Base-by-base conservation (phyloP, 2,113 vertebrate species). In the Paraplagusia blochii region DNA sequence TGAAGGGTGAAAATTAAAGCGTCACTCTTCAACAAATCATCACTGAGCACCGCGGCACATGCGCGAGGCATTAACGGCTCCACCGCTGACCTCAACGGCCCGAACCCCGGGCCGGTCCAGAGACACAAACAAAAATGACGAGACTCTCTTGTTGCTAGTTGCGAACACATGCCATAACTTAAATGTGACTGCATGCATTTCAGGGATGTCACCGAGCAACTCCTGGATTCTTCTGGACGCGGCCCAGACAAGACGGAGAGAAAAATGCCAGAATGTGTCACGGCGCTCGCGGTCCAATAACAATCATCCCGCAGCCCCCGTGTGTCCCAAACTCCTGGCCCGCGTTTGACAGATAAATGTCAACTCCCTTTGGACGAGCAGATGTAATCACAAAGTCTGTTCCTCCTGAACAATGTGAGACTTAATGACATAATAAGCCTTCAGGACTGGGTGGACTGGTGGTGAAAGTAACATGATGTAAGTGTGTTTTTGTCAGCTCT, bases 91-190 rank as follows among this genome's bases (percentile, higher is more conserved):
- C 77, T 51, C 61, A 56, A 71, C 61, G 13, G 76, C 53, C 73
- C 78, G 78, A 58, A 66, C 4, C 38, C 38, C 12, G 38, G 12
- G 5, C 11, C 13, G 22, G 11, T 40, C 38, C 10, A 40, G 13
- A 39, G 13, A 40, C 38, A 40, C 38, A 40, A 40, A 40, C 13
- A 40, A 40, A 40, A 40, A 11, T 40, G 38, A 39, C 38, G 12
- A 12, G 38, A 39, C 65, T 81, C 70, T 79, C 75, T 66, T 58
- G 75, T 78, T 72, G 66, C 85, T 82, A 70, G 69, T 79, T 57
- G 66, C 80, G 81, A 85, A 88, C 86, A 88, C 62, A 72, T 85
- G 82, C 80, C 83, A 84, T 66, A 80, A 85, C 85, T 86, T 82
- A 81, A 17, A 64, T 63, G 76, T 77, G 79, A 83, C 80, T 72